Evolutionary conservation across 2,113 vertebrate genomes (phyloP).

Genomic region (Cisticola juncidis): DNA sequence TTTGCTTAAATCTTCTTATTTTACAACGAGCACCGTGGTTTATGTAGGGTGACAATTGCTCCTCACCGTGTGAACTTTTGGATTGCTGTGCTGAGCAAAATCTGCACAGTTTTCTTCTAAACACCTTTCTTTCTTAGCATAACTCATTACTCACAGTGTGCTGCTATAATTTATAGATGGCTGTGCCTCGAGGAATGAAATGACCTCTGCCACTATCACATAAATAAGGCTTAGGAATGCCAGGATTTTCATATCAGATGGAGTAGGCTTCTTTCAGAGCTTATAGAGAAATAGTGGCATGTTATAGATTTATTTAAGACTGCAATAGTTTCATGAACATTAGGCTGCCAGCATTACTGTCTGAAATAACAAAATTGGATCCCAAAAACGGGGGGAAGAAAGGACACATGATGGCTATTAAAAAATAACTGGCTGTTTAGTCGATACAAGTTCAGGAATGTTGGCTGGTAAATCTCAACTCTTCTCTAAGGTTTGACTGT

Average conservation of each 20-base stretch:
- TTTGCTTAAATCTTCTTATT: slow-evolving; percentile 31
- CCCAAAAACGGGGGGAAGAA: not conserved
- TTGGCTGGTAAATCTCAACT: slow-evolving; percentile 54
- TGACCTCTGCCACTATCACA: slow-evolving; percentile 63
- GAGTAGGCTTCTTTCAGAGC: slow-evolving; percentile 31
- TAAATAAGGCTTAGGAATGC: slow-evolving; percentile 60
- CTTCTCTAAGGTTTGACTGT: slow-evolving; percentile 36
- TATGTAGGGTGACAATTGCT: slow-evolving; percentile 20
- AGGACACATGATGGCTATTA: slow-evolving; percentile 39
- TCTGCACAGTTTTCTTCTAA: slow-evolving; percentile 34
- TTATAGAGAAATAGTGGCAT: slow-evolving; percentile 1
- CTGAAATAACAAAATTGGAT: slow-evolving; percentile 34
- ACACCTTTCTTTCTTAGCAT: slow-evolving; percentile 47
- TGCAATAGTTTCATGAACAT: slow-evolving; percentile 26
- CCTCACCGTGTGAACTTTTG: not conserved
- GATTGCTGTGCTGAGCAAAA: slow-evolving; percentile 50
- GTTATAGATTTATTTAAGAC: slow-evolving; percentile 67
- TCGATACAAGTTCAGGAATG: slow-evolving; percentile 68
- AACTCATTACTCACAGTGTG: slow-evolving; percentile 54
- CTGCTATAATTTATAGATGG: slow-evolving; percentile 67
- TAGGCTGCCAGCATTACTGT: slow-evolving; percentile 33
- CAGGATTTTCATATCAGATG: slow-evolving; percentile 60
- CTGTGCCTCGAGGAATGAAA: slow-evolving; percentile 40
- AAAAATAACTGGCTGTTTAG: slow-evolving; percentile 55
- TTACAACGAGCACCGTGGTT: not conserved